A percentile compares a stretch with the other conserved stretches of the same genome.
phyloP scores from a whole-genome alignment of 2,797 vertebrate genomes.

The Adelosebastes latens region DNA sequence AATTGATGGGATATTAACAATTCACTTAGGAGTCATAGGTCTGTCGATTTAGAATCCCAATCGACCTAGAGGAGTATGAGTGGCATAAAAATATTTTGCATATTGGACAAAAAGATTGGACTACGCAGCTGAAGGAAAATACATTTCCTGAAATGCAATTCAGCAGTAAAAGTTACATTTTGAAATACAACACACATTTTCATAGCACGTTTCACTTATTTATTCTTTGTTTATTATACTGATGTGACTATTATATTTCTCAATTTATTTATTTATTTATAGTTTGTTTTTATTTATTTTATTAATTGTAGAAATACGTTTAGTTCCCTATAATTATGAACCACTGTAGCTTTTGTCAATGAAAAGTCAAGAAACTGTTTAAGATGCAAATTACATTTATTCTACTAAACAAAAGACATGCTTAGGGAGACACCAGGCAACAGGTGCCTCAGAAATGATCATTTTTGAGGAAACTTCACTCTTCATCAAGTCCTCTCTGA shows the following conservation, averaged over 20 bases:
- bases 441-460: slow-evolving; percentile 46
- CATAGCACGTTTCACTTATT: background rate
- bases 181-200: background rate
- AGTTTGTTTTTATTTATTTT: background rate
- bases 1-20: background rate
- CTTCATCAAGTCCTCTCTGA: slow-evolving; percentile 71
- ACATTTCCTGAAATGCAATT: background rate
- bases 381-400: slow-evolving; percentile 67
- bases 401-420: slow-evolving; percentile 64
- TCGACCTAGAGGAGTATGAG: background rate
- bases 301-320: background rate
- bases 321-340: background rate
- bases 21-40: background rate
- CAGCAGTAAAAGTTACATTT: background rate
- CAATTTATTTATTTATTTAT: background rate
- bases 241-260: background rate
- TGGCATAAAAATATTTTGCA: background rate
- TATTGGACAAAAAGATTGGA: background rate
- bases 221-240: background rate
- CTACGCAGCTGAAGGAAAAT: background rate
- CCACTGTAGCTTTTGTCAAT: background rate
- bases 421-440: slow-evolving; percentile 63
- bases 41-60: background rate
- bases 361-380: slow-evolving; percentile 19
- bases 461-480: slow-evolving; percentile 42